These are phyloP conservation scores for Tetropium fuscum DNA, from an alignment of 2,888 invertebrate species.

Conservation along the genomic window DNA sequence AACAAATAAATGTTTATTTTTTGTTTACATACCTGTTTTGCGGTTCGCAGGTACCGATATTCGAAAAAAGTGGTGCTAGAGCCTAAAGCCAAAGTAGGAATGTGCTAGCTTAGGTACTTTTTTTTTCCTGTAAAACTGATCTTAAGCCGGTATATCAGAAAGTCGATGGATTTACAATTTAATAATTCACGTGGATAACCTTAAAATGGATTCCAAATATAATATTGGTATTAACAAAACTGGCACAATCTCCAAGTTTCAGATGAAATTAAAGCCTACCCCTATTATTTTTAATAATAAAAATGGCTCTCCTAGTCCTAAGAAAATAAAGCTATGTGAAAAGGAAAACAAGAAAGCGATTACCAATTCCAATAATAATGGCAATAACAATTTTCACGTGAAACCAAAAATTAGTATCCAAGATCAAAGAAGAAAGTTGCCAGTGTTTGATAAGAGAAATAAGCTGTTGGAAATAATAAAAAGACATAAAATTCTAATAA, in stretches of 20 bases:
- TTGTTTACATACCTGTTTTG: too few species aligned
- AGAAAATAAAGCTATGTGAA: conserved; percentile 55
- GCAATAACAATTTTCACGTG: conserved; percentile 43
- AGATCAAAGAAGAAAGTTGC: conserved; percentile 60
- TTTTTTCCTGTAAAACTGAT: too few species aligned
- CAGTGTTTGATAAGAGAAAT: conserved; percentile 61
- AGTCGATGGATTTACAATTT: too few species aligned
- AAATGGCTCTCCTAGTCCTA: conserved; percentile 54
- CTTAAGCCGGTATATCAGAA: too few species aligned
- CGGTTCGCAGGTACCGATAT: too few species aligned
- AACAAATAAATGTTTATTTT: too few species aligned
- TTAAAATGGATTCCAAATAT: conserved; percentile 50
- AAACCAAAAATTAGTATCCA: conserved; percentile 56
- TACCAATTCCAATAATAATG: conserved; percentile 37
- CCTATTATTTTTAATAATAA: conserved; percentile 57
- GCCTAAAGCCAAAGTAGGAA: too few species aligned
- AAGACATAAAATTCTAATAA: conserved; percentile 79
- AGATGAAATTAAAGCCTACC: conserved; percentile 56
- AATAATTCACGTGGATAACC: conserved; percentile 36
- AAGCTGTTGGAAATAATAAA: conserved; percentile 79
- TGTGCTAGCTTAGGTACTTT: too few species aligned
- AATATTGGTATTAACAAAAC: conserved; percentile 40
- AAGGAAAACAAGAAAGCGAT: conserved; percentile 38
- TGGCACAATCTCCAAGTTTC: conserved; percentile 46
- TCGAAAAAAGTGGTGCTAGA: too few species aligned